Evolutionary conservation across 2,797 vertebrate genomes (phyloP), one percentile per base, ranked within the genome.

Genomic region (Rhinophrynus dorsalis): DNA sequence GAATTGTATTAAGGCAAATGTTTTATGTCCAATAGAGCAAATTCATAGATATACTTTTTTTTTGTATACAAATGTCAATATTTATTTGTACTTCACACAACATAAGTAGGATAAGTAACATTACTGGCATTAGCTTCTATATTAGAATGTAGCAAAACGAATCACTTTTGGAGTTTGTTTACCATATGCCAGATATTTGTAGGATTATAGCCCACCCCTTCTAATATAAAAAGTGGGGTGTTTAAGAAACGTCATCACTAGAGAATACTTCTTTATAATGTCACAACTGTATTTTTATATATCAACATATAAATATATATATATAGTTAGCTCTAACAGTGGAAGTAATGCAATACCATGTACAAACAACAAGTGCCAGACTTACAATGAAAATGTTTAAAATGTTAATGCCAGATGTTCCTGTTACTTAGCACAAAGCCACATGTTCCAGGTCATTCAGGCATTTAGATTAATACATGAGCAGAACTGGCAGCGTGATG

Each of bases 271-370:
- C 47, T 17, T 30, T 37, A 42, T 52, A 65, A 11, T 65, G 54
- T 40, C 42, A 17, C 17, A 42, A 29, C 38, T 67, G 52, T 67
- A 47, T 58, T 48, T 67, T 57, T 67, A 32, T 44, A 38, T 38
- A n/a, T n/a, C n/a, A n/a, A n/a, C n/a, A n/a, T 18, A 54, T 54
- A 52, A 15, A 48, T 48, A 29, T 51, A 51, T 51, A 47, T 23
- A 23, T 32, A 47, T 50, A 50, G 24, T 20, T 63, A 37, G n/a
- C n/a, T 63, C 27, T 29, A 29, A 65, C 15, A 9, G 12, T 65
- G 24, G 40, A 20, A n/a, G 47, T 32, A 20, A n/a, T n/a, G n/a
- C n/a, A n/a, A n/a, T n/a, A 26, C 29, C 33, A 40, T 18, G 12
- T 51, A 38, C n/a, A 11, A 35, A 50, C 6, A 40, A 30, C 17